Conservation (phyloP, 1,140 invertebrate species). For the Drosophila nasuta region DNA sequence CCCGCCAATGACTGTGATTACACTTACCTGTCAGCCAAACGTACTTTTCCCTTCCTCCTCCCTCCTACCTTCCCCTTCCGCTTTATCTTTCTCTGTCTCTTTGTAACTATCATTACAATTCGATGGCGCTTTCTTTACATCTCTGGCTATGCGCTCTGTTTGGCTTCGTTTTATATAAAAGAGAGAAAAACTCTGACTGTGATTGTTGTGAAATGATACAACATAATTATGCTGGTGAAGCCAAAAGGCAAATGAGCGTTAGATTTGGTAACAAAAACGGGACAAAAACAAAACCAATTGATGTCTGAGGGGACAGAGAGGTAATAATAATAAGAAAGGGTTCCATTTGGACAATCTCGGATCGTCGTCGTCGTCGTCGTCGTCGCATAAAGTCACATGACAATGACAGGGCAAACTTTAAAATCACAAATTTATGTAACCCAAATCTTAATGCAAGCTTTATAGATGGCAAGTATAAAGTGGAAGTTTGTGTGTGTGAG, state of each 20-base stretch:
- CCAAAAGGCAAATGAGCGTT: constrained; percentile 44
- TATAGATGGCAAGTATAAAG: neutral
- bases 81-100: neutral
- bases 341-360: constrained; percentile 20
- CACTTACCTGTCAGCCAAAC: constrained; percentile 22
- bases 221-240: constrained; percentile 62
- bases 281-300: constrained; percentile 27
- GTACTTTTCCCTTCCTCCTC: neutral
- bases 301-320: constrained; percentile 2
- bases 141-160: constrained; percentile 62
- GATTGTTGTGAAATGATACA: constrained; percentile 73
- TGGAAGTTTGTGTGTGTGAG: neutral
- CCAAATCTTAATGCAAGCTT: constrained; percentile 40
- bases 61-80: no score
- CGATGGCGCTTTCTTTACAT: constrained; percentile 27
- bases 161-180: constrained; percentile 65
- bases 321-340: neutral
- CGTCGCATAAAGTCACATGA: constrained; percentile 10
- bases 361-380: no score
- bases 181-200: constrained; percentile 17
- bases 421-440: constrained; percentile 24
- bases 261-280: constrained; percentile 22
- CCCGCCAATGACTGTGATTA: constrained; percentile 70
- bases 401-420: constrained; percentile 20
- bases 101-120: constrained; percentile 2